Conservation (phyloP, 2,888 invertebrate species). For the Pemphredon lugubris region DNA sequence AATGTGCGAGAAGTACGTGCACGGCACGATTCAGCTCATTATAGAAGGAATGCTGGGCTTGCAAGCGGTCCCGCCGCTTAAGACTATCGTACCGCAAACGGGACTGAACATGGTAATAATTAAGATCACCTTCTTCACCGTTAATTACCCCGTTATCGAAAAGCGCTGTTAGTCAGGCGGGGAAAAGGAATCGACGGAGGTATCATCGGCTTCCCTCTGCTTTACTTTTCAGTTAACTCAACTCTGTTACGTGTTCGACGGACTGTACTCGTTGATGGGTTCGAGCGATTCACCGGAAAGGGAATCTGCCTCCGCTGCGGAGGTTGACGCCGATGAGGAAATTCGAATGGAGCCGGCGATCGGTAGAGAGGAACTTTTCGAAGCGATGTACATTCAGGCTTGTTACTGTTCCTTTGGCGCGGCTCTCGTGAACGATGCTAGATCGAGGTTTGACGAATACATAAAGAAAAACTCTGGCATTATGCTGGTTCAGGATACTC, state of each 20-base stretch:
- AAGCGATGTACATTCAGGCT: conserved; percentile 83
- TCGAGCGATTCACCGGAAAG: conserved; percentile 27
- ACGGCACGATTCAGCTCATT: conserved; percentile 87
- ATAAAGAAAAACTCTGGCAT: conserved; percentile 89
- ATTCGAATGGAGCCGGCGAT: conserved; percentile 53
- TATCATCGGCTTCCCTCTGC: too few relatives aligned
- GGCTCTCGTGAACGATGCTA: conserved; percentile 86
- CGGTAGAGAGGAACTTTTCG: conserved; percentile 75
- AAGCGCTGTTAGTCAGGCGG: background rate
- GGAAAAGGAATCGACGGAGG: background rate
- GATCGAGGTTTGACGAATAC: conserved; percentile 89
- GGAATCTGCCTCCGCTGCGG: conserved; percentile 7
- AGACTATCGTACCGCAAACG: conserved; percentile 92
- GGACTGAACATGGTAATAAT: conserved; percentile 89
- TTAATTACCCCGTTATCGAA: conserved; percentile 16
- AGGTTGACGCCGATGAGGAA: conserved; percentile 36
- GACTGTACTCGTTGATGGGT: conserved; percentile 83
- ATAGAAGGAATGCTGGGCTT: conserved; percentile 88
- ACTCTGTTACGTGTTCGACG: conserved; percentile 90
- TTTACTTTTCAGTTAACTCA: too few relatives aligned
- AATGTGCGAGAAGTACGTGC: conserved; percentile 90
- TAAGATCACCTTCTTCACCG: conserved; percentile 8
- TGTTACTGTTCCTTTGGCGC: conserved; percentile 94
- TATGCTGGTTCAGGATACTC: conserved; percentile 86
- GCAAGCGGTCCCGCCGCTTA: conserved; percentile 88